Percentiles rank a stretch among this genome's conserved stretches.
Evolutionary conservation across 2,113 vertebrate species (phyloP).

Genomic region (rat (Rattus norvegicus)): GRCr8 NC_086031.1:92275001-92275500

Average conservation of each 20-base stretch:
- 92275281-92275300: neutral
- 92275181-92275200: neutral
- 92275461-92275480: neutral
- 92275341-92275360: neutral
- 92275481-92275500: neutral
- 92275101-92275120: neutral
- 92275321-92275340: neutral
- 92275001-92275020: neutral
- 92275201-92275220: neutral
- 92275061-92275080: neutral
- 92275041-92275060: neutral
- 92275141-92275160: neutral
- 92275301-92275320: neutral
- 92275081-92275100: neutral
- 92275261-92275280: too few species aligned
- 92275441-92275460: too few species aligned
- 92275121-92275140: neutral
- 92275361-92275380: neutral
- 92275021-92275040: too few species aligned
- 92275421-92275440: too few species aligned
- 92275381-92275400: neutral
- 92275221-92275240: neutral
- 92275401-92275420: neutral
- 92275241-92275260: neutral
- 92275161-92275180: fast-evolving